Percentiles rank a stretch among this genome's conserved stretches.
phyloP scores from a whole-genome alignment of 2,888 invertebrate genomes.

The Rhagium mordax region DNA sequence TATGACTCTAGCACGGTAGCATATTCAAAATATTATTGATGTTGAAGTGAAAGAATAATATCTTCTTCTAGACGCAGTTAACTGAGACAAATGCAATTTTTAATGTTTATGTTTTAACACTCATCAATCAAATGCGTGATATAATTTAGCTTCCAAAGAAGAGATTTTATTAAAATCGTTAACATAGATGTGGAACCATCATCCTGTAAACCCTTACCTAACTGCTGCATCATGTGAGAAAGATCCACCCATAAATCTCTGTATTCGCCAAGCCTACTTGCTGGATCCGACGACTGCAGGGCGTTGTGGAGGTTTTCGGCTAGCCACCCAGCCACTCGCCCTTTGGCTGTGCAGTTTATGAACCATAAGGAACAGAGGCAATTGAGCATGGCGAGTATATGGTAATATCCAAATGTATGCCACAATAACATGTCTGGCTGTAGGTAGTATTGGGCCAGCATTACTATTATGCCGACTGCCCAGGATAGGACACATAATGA shows the following conservation, averaged over 20 bases:
- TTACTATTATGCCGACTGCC: constrained; percentile 77
- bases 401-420: constrained; percentile 83
- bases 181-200: too few species aligned
- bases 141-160: too few species aligned
- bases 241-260: constrained; percentile 78
- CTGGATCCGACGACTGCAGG: constrained; percentile 76
- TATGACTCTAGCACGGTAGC: too few species aligned
- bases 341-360: constrained; percentile 68
- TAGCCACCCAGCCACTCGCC: constrained; percentile 74
- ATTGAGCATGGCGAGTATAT: constrained; percentile 83
- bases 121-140: too few species aligned
- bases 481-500: constrained; percentile 79
- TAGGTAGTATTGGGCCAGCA: constrained; percentile 80
- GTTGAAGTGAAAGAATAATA: too few species aligned
- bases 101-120: too few species aligned
- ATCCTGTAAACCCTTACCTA: constrained; percentile 70
- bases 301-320: constrained; percentile 77
- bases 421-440: constrained; percentile 82
- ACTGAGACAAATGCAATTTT: too few species aligned
- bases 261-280: constrained; percentile 78
- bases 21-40: too few species aligned
- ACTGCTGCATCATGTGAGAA: constrained; percentile 85
- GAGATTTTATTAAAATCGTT: too few species aligned
- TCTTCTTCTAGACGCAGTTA: too few species aligned
- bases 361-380: constrained; percentile 81